Conservation (phyloP, 2,797 vertebrate species). For the Aeoliscus strigatus region DNA sequence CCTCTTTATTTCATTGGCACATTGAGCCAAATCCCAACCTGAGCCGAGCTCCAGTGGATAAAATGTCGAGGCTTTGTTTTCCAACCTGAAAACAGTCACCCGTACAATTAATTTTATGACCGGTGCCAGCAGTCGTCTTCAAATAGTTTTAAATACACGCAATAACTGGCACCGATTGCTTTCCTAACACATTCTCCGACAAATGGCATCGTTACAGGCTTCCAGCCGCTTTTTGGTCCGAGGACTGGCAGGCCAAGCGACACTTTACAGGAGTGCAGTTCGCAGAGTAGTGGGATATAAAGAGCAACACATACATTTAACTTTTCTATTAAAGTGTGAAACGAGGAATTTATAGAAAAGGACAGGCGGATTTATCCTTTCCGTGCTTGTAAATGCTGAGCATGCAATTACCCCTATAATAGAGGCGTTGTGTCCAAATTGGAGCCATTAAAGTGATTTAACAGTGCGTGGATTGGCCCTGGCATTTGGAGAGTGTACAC, state of each 20-base stretch:
- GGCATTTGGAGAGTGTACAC: slow-evolving; percentile 84
- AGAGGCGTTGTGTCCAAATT: slow-evolving; percentile 83
- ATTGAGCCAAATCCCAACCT: no score
- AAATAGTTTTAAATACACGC: slow-evolving; percentile 38
- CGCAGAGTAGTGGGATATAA: slow-evolving; percentile 60
- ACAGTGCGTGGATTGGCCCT: slow-evolving; percentile 79
- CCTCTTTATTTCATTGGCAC: no score
- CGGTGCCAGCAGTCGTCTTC: slow-evolving; percentile 35
- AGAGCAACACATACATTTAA: slow-evolving; percentile 73
- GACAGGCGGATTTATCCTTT: slow-evolving; percentile 80
- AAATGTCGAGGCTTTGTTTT: no score
- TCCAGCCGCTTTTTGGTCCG: slow-evolving; percentile 50
- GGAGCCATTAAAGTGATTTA: slow-evolving; percentile 85
- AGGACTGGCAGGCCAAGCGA: slow-evolving; percentile 48
- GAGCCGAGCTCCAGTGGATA: no score
- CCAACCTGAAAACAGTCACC: slow-evolving; percentile 8
- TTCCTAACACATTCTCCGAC: slow-evolving; percentile 54
- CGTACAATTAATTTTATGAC: slow-evolving; percentile 12
- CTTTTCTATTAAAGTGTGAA: slow-evolving; percentile 76
- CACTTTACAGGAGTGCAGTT: slow-evolving; percentile 58
- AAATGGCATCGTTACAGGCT: slow-evolving; percentile 60
- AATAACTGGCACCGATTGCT: slow-evolving; percentile 42
- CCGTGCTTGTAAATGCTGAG: slow-evolving; percentile 83
- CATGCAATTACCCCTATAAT: slow-evolving; percentile 83
- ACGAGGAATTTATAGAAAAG: slow-evolving; percentile 78